Evolutionary conservation across 2,113 vertebrate species (phyloP).

Genomic region (Oenanthe oenanthe): DNA sequence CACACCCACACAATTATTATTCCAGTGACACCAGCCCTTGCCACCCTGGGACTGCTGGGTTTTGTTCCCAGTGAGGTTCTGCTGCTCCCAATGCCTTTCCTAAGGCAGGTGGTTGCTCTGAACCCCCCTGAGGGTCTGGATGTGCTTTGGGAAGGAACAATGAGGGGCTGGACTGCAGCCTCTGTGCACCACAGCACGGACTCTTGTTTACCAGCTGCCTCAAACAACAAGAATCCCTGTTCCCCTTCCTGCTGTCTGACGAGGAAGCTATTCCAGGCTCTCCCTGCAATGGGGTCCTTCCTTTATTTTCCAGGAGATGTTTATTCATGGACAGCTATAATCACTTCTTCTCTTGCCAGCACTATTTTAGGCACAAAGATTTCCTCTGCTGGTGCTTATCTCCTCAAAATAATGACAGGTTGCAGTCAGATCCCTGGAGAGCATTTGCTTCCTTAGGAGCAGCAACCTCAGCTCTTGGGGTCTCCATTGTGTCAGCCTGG

Average conservation of each 20-base stretch:
- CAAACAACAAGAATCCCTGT: neutral
- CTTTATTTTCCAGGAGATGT: constrained; percentile 46
- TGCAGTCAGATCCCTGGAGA: neutral
- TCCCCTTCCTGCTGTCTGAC: constrained; percentile 22
- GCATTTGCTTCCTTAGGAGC: neutral
- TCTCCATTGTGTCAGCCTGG: neutral
- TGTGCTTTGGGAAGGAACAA: neutral
- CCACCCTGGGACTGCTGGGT: neutral
- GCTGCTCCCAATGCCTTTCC: neutral
- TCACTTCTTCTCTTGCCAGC: constrained; percentile 47
- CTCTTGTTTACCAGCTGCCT: constrained; percentile 32
- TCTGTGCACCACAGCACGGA: neutral
- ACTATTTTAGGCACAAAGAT: constrained; percentile 55
- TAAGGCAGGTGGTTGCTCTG: rapidly evolving
- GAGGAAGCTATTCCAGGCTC: constrained; percentile 52
- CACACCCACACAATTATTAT: neutral
- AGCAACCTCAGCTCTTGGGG: neutral
- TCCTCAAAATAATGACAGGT: neutral
- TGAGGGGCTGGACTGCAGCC: neutral
- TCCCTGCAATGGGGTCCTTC: constrained; percentile 34
- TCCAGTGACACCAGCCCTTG: neutral
- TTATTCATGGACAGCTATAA: constrained; percentile 43
- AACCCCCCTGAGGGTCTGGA: neutral
- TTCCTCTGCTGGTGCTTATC: constrained; percentile 37
- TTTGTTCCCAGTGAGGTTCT: neutral